Evolutionary conservation across 2,888 invertebrate genomes (phyloP), one percentile per base, ranked within the genome.

Genomic region (Leptura quadrifasciata): DNA sequence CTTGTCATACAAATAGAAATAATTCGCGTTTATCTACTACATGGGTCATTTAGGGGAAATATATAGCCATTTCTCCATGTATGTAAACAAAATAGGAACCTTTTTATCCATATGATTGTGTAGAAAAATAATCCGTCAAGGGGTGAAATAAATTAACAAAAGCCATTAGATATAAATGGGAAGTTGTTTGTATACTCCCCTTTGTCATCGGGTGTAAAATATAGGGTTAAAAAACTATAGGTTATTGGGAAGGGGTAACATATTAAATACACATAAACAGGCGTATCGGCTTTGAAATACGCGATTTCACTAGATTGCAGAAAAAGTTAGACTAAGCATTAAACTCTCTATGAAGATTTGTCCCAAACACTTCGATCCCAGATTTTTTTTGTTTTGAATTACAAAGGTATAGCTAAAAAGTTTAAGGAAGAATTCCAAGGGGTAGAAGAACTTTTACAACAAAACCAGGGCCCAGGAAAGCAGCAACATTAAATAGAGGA

Each of bases 101-200:
- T 24, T 65, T 65, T 65, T 47, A 47, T 65, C 65, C 12, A 15
- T 10, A 8, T 35, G 52, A 52, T 65, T 65, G 21, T 65, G 52
- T 35, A 20, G 24, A 52, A 65, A 65, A 65, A 65, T 65, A 65
- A 65, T 65, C 52, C 65, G 65, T 54, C 52, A 65, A 65, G 47
- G 65, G 65, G 65, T 65, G 65, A 65, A 52, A 24, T 52, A 35
- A 65, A 65, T 61, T 71, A 71, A 71, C 35, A 61, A 71, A 61
- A 71, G 71, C 71, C 27, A 52, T 71, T 71, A 71, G 71, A 61
- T 17, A 24, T 52, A 61, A 71, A 71, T 52, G 57, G 60, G 35
- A 35, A 47, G 47, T 47, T 47, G 47, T 47, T 47, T 47, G 47
- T 47, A n/a, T 47, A 47, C 47, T 47, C 63, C 63, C 63, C 63